Percentiles rank a stretch among this genome's conserved stretches.
Conservation (phyloP, 1,140 invertebrate genomes). For the Drosophila varians region DNA sequence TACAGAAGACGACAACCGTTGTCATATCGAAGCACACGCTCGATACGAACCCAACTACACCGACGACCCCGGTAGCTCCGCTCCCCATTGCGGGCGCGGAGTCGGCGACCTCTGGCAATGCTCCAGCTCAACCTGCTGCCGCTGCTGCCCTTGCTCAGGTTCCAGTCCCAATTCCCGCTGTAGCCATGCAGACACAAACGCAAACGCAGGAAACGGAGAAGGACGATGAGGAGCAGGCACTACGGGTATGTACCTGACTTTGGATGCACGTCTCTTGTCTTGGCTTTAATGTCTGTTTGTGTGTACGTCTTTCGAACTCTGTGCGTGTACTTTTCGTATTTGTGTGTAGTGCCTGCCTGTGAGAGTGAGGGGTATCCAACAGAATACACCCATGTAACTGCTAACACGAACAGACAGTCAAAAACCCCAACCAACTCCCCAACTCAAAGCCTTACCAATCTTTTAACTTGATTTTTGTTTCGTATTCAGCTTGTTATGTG, state of each 20-base stretch:
- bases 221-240: slow-evolving; percentile 51
- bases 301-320: slow-evolving; percentile 51
- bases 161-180: slow-evolving; percentile 18
- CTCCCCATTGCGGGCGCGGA: slow-evolving; percentile 41
- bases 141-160: slow-evolving; percentile 7
- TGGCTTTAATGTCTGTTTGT: slow-evolving; percentile 43
- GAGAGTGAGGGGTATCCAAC: slow-evolving; percentile 16
- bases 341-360: slow-evolving; percentile 9
- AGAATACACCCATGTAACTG: slow-evolving; percentile 38
- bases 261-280: slow-evolving; percentile 58
- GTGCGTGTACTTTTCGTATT: slow-evolving; percentile 47
- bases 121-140: slow-evolving; percentile 12
- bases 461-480: slow-evolving; percentile 45
- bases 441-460: slow-evolving; percentile 26
- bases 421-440: slow-evolving; percentile 15
- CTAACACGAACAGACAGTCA: slow-evolving; percentile 48
- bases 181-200: slow-evolving; percentile 37
- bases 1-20: slow-evolving; percentile 95
- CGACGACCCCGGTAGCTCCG: slow-evolving; percentile 57
- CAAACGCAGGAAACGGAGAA: slow-evolving; percentile 25
- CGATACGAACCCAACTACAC: slow-evolving; percentile 80
- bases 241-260: slow-evolving; percentile 72
- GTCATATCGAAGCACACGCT: slow-evolving; percentile 96
- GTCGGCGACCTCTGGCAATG: slow-evolving; percentile 39
- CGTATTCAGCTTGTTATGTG: slow-evolving; percentile 38